Evolutionary conservation across 1,140 invertebrate genomes (phyloP), one percentile per base, ranked within the genome.

Genomic region (Dendrolimus punctatus): DNA sequence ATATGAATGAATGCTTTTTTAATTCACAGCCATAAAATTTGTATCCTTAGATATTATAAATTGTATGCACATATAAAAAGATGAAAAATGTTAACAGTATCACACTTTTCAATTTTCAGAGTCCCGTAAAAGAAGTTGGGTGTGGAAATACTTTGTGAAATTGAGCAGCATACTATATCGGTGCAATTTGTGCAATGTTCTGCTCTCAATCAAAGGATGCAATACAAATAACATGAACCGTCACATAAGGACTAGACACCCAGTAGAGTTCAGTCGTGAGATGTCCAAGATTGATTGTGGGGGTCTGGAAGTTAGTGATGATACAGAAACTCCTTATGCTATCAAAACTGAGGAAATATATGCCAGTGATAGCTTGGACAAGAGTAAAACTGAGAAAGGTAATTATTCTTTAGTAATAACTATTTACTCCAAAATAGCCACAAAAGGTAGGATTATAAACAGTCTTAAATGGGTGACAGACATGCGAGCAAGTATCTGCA

Each of bases 141-240:
- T 85, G 2, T 85, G 81, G 81, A 83, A 83, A 41, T 83, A 83
- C 46, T 85, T 83, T 41, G 69, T 75, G 38, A 73, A 69, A 40
- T n/a, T 85, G 8, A 80, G 73, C 55, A 79, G 60, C 48, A 76
- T 75, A 2, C 78, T 85, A 40, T 85, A 80, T 58, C 68, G 76
- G 4, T 86, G 83, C 48, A 76, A 66, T 8, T 51, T 86, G 0
- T 86, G 83, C 58, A 71, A 69, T 37, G 80, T 73, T 0, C 75
- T 80, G 0, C 54, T 86, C 5, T 86, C 83, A 0, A 86, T 84
- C 55, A 86, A 86, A 49, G 80, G 76, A 2, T 81, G 75, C 50
- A 86, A 86, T 44, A 76, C 76, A 0, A 86, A 86, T 53, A 86
- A 86, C 46, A 81, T 86, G 83, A 86, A 86, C 42, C 57, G 83